Base-by-base conservation (phyloP, 1,140 invertebrate genomes). In the Leptinotarsa undecemlineata region DNA sequence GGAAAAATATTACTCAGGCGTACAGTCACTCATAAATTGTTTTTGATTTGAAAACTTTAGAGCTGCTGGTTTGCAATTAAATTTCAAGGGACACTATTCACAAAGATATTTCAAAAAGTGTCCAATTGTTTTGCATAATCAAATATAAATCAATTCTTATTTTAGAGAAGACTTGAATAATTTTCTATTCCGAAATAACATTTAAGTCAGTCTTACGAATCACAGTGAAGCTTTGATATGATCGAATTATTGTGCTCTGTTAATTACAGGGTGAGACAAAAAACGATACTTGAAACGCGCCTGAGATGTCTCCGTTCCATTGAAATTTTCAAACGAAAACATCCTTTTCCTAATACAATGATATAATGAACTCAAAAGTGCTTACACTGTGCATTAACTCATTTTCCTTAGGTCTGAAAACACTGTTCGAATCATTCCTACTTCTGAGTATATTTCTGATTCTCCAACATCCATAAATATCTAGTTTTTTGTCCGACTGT, bases 181-280 rank as follows among this genome's bases (percentile, higher is more conserved):
- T 77, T 80, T 82, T 83, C 80, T 82, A 80, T 80, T 79, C 83
- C 82, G 81, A 83, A 85, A 85, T 83, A 83, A 85, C 81, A 82
- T 81, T 85, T 82, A 85, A 80, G 80, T 85, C 84, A 85, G 84
- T 85, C 84, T 85, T 85, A 78, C 81, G 81, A 84, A 85, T 85
- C 84, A 85, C 84, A 85, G 84, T 84, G 79, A 85, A 85, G 83
- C 84, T 85, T 85, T 85, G 84, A 85, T 85, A 85, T 85, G 84
- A 85, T 84, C 81, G 85, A 84, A 85, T 85, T 85, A 85, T 85
- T 85, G 84, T 85, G 84, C 84, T 85, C 80, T 78, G 74, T 72
- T 72, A 72, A 21, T 20, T 72, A 72, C 71, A 72, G 71, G 71
- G 71, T 72, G 33, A 26, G 71, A 70, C 68, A 70, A 70, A 70